Percentiles rank a stretch among this genome's conserved stretches.
These are phyloP conservation scores for Paratilapia polleni DNA, from an alignment of 2,113 vertebrate species.

Conservation along the genomic window DNA sequence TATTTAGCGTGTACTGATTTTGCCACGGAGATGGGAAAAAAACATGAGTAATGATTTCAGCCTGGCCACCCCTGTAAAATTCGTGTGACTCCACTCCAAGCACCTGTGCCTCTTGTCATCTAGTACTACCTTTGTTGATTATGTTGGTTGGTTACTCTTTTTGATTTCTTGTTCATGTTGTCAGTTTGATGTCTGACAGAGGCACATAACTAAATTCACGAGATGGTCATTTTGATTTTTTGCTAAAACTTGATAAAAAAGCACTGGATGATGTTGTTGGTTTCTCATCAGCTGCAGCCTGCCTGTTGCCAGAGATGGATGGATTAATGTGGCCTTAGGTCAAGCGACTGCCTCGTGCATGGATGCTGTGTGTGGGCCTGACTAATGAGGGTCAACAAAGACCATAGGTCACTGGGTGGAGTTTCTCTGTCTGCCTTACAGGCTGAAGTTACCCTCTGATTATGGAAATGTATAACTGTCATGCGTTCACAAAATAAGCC, in stretches of 20 bases:
- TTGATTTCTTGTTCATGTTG: no score
- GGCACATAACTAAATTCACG: no score
- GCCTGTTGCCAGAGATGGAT: slow-evolving; percentile 57
- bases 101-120: no score
- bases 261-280: background rate
- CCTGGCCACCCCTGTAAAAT: no score
- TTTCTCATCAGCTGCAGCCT: background rate
- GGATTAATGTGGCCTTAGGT: slow-evolving; percentile 33
- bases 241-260: background rate
- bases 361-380: slow-evolving; percentile 70
- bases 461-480: slow-evolving; percentile 39
- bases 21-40: no score
- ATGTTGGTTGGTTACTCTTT: no score
- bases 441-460: slow-evolving; percentile 38
- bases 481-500: background rate
- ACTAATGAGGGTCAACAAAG: slow-evolving; percentile 75
- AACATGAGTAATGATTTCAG: no score
- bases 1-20: background rate
- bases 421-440: slow-evolving; percentile 19
- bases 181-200: no score
- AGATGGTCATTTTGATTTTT: background rate
- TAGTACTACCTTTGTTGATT: no score
- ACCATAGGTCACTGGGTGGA: slow-evolving; percentile 54
- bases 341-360: slow-evolving; percentile 39
- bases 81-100: no score